phyloP scores from a whole-genome alignment of 2,888 invertebrate species.

The Dasypolia templi region DNA sequence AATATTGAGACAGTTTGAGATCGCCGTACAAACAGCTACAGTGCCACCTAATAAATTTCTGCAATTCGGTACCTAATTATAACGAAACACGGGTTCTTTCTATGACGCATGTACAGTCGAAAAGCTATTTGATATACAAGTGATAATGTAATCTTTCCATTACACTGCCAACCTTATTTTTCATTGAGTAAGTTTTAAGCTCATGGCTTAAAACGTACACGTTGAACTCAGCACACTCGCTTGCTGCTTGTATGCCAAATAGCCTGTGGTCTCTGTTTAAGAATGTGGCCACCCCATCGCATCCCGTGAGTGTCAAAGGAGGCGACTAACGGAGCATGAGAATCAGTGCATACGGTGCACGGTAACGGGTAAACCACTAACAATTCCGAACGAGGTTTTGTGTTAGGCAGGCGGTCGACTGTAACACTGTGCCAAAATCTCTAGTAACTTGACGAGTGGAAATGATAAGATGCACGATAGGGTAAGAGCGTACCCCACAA shows the following conservation, averaged over 20 bases:
- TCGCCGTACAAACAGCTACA: not conserved
- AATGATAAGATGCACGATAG: too few species aligned
- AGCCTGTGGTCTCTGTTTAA: not conserved
- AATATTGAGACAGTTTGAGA: not conserved
- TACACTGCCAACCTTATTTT: not conserved
- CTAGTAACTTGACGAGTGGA: too few species aligned
- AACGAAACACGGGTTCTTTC: not conserved
- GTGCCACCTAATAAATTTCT: too few species aligned
- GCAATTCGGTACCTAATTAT: not conserved
- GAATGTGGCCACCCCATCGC: not conserved
- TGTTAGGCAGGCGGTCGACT: too few species aligned
- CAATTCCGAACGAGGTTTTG: too few species aligned
- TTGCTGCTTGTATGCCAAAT: not conserved
- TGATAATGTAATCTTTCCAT: not conserved
- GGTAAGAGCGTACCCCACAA: too few species aligned
- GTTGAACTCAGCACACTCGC: not conserved
- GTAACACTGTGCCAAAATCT: too few species aligned
- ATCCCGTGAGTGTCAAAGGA: not conserved
- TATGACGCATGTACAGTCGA: not conserved
- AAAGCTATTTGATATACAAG: not conserved
- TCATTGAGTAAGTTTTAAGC: not conserved
- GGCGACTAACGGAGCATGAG: not conserved
- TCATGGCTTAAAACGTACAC: too few species aligned
- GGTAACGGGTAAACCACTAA: too few species aligned
- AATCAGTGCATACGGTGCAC: not conserved